Base-by-base conservation (phyloP, 2,113 vertebrate species). In the Solea solea region DNA sequence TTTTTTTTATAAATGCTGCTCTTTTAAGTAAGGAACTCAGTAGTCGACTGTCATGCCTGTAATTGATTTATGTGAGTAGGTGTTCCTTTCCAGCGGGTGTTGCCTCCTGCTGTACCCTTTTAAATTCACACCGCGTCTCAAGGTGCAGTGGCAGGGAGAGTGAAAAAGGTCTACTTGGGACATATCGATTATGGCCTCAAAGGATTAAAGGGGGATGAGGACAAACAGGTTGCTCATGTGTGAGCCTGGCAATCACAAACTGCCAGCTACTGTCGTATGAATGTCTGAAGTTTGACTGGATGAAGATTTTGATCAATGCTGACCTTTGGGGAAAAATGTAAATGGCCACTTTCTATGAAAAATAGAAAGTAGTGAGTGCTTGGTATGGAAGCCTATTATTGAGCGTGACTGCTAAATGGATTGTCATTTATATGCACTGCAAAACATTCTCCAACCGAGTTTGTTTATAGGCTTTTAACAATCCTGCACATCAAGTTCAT, bases 71-170 rank as follows among this genome's bases (percentile, higher is more conserved):
- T 45, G 64, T 50, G 28, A 71, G 56, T 6, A 34, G 81, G 84
- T 76, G 60, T 79, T 87, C 72, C 46, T 74, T 51, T 81, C 12
- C 5, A 7, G 8, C 16, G 27, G 78, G 75, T 86, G 69, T 81
- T 81, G 72, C 83, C 86, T 81, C 84, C 76, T 66, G 80, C 74
- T 72, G 74, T 67, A 61, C 81, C 65, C 74, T 92, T 21, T 90
- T 78, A 85, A 87, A 92, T 92, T 90, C 87, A 79, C 74, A 51
- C 65, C 9, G 78, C 63, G 71, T 92, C 86, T 91, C 89, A 92
- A 91, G 92, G 89, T 90, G 91, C 89, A 88, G 76, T 66, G 86
- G 76, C 80, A 75, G 64, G 52, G 74, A 69, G 80, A 76, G 67
- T 39, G 48, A 64, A 70, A 81, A 75, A 74, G 82, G 62, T 88